A percentile compares a stretch with the other conserved stretches of the same genome.
Evolutionary conservation across 2,888 invertebrate genomes (phyloP).

Genomic region (Mythimna lalbum): DNA sequence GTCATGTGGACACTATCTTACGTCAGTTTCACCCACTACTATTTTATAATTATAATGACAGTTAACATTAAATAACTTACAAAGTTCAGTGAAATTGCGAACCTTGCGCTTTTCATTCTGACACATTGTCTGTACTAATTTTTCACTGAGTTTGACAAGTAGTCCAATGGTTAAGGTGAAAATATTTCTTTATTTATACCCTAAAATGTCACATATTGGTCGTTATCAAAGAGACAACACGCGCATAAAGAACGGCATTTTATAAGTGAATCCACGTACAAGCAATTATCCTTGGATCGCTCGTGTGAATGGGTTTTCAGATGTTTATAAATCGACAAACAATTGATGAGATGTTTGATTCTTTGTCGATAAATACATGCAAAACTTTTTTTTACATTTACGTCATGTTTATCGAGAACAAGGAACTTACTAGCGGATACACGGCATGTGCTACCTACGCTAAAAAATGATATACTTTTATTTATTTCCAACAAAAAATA

Average conservation of each 20-base stretch:
- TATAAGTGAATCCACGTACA: slow-evolving; percentile 66
- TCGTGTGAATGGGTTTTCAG: slow-evolving; percentile 65
- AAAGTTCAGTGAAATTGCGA: slow-evolving; percentile 16
- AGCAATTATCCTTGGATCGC: slow-evolving; percentile 74
- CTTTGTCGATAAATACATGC: slow-evolving; percentile 22
- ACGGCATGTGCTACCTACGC: no score
- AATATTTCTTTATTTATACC: slow-evolving; percentile 11
- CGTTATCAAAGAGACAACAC: slow-evolving; percentile 23
- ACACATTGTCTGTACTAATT: slow-evolving; percentile 28
- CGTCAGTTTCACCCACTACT: not conserved
- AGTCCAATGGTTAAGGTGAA: slow-evolving; percentile 35
- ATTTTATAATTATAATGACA: slow-evolving; percentile 7
- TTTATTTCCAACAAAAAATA: no score
- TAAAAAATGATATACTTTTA: no score
- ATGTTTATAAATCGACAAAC: slow-evolving; percentile 54
- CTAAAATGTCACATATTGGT: slow-evolving; percentile 33
- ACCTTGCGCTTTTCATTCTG: slow-evolving; percentile 27
- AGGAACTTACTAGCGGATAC: not conserved
- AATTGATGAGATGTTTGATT: slow-evolving; percentile 36
- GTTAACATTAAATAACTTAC: slow-evolving; percentile 16
- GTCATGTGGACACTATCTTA: not conserved
- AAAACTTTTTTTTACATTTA: not conserved
- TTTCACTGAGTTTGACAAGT: slow-evolving; percentile 41
- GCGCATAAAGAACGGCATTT: slow-evolving; percentile 30
- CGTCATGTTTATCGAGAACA: not conserved